phyloP scores from a whole-genome alignment of 2,113 vertebrate genomes.

The Plecotus auritus region DNA sequence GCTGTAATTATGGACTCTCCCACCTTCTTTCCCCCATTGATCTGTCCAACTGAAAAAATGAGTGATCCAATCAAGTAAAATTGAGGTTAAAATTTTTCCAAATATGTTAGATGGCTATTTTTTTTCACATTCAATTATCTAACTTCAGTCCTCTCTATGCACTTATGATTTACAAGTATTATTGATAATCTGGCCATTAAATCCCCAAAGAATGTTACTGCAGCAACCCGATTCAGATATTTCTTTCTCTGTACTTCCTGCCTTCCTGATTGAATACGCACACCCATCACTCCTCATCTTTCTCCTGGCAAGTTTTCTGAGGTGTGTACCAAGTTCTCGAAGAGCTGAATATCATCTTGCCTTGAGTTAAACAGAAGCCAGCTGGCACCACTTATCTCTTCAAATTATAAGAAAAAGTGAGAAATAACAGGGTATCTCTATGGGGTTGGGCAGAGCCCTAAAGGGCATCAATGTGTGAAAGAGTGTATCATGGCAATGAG shows the following conservation, averaged over 20 bases:
- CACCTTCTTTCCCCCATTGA: neutral
- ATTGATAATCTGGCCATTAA: neutral
- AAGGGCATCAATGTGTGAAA: slow-evolving; percentile 59
- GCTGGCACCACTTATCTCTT: slow-evolving; percentile 64
- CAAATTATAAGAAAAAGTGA: slow-evolving; percentile 67
- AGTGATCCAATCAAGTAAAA: neutral
- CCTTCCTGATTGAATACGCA: neutral
- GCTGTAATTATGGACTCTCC: neutral
- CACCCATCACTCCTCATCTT: slow-evolving; percentile 28
- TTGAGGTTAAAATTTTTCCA: neutral
- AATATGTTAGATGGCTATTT: slow-evolving; percentile 30
- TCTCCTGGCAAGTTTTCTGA: slow-evolving; percentile 46
- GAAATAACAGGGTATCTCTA: slow-evolving; percentile 61
- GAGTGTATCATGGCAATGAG: slow-evolving; percentile 11
- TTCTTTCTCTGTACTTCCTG: neutral
- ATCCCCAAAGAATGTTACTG: neutral
- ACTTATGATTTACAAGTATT: neutral
- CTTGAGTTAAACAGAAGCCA: slow-evolving; percentile 66
- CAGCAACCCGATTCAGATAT: neutral
- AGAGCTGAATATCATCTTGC: slow-evolving; percentile 70
- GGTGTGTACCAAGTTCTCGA: slow-evolving; percentile 63
- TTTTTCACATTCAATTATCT: neutral
- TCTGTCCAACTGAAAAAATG: neutral
- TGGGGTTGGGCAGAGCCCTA: slow-evolving; percentile 44
- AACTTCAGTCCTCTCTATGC: neutral